A percentile compares a stretch with the other conserved stretches of the same genome.
phyloP scores from a whole-genome alignment of 2,113 vertebrate species.

The Sprattus sprattus region DNA sequence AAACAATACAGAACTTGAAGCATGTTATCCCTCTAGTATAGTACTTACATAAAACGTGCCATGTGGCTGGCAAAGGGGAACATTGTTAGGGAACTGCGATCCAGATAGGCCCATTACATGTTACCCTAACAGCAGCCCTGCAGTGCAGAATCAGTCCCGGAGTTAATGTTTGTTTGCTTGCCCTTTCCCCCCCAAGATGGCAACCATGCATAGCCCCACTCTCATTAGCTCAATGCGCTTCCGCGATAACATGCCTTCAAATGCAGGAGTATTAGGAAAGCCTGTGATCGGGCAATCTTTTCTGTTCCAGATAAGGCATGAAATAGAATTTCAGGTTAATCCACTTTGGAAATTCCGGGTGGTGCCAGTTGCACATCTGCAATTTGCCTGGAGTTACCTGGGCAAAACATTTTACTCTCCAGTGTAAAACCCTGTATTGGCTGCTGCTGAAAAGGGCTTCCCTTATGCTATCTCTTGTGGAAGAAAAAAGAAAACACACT shows the following conservation, averaged over 20 bases:
- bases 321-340: slow-evolving; percentile 35
- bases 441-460: slow-evolving; percentile 32
- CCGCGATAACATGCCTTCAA: slow-evolving; percentile 43
- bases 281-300: slow-evolving; percentile 39
- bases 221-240: slow-evolving; percentile 33
- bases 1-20: background rate
- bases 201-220: slow-evolving; percentile 21
- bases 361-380: slow-evolving; percentile 32
- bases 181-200: slow-evolving; percentile 23
- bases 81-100: background rate
- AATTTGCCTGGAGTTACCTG: slow-evolving; percentile 30
- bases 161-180: slow-evolving; percentile 50
- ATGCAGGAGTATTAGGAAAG: slow-evolving; percentile 43
- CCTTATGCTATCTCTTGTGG: slow-evolving; percentile 21
- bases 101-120: background rate
- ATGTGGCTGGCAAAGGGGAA: background rate
- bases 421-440: slow-evolving; percentile 35
- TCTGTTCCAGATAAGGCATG: slow-evolving; percentile 39
- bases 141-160: slow-evolving; percentile 41
- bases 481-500: slow-evolving; percentile 16
- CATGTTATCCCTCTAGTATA: background rate
- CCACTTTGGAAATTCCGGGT: slow-evolving; percentile 34
- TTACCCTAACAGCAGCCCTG: background rate
- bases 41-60: background rate
- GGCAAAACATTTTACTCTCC: slow-evolving; percentile 39